Evolutionary conservation across 2,888 invertebrate genomes (phyloP).

Genomic region (Phania funesta): DNA sequence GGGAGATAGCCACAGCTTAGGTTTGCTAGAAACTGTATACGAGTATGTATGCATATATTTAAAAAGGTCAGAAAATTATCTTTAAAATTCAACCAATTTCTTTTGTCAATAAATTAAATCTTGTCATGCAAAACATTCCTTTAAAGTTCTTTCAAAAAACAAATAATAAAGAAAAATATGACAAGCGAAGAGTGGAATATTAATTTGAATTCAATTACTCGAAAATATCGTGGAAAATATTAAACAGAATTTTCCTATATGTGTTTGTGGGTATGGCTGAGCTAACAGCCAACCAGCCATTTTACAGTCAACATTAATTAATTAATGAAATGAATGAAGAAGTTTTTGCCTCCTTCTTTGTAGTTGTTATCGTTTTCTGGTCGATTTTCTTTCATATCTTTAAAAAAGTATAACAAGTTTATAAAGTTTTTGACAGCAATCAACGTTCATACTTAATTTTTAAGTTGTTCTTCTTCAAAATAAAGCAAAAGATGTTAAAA

Average conservation of each 20-base stretch:
- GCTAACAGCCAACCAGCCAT: background rate
- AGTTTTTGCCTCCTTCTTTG: constrained; percentile 7
- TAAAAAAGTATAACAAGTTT: too few relatives aligned
- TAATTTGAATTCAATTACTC: constrained; percentile 47
- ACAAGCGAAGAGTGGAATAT: constrained; percentile 6
- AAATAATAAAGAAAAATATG: background rate
- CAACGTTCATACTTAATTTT: constrained; percentile 6
- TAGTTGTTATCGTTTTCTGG: background rate
- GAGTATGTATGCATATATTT: too few relatives aligned
- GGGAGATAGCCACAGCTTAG: too few relatives aligned
- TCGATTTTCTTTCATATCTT: background rate
- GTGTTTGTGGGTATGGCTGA: background rate
- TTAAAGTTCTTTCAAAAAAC: background rate
- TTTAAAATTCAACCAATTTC: too few relatives aligned
- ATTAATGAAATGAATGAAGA: constrained; percentile 47
- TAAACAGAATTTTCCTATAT: background rate
- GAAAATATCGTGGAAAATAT: background rate
- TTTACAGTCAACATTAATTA: constrained; percentile 46
- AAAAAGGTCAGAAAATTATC: too few relatives aligned
- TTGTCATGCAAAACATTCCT: background rate
- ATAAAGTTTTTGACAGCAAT: constrained; percentile 35
- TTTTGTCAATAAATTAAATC: background rate
- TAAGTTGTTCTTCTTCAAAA: background rate
- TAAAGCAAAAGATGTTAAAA: background rate
- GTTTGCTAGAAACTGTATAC: too few relatives aligned